A percentile compares a stretch with the other conserved stretches of the same genome.
Conservation (phyloP, 1,140 invertebrate genomes). For the Apolygus lucorum region DNA sequence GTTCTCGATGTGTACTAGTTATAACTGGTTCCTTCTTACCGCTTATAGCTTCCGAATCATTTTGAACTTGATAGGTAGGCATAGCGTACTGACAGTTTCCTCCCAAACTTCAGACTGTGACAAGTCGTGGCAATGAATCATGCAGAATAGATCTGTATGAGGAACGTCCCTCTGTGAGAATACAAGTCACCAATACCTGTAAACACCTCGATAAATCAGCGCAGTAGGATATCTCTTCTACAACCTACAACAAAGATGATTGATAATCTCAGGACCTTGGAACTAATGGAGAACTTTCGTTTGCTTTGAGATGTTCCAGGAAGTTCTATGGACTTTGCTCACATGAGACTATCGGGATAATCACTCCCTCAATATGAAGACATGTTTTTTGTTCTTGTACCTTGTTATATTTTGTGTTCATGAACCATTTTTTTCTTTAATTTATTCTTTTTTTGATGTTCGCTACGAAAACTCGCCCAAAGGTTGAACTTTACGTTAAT, state of each 20-base stretch:
- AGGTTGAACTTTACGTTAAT: too few species aligned
- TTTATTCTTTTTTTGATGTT: too few species aligned
- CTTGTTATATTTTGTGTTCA: constrained; percentile 5
- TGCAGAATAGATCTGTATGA: background rate
- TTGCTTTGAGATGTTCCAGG: constrained; percentile 35
- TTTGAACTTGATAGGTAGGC: background rate
- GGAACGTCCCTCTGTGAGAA: background rate
- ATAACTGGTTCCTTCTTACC: too few species aligned
- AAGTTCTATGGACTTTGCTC: constrained; percentile 18
- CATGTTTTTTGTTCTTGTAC: constrained; percentile 12
- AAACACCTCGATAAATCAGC: constrained; percentile 5
- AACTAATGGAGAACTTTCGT: constrained; percentile 31
- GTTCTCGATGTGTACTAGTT: too few species aligned
- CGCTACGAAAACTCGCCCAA: too few species aligned
- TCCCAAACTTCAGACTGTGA: background rate
- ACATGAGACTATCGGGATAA: constrained; percentile 20
- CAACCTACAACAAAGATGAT: background rate
- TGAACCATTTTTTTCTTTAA: constrained; percentile 20
- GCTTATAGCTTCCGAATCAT: too few species aligned
- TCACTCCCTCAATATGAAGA: constrained; percentile 21
- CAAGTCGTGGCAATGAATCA: background rate
- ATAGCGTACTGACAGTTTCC: background rate
- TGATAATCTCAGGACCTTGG: constrained; percentile 18
- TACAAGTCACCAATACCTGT: constrained; percentile 14
- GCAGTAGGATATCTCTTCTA: background rate